Conservation (phyloP, 2,888 invertebrate genomes). For the Troglohyphantes excavatus region DNA sequence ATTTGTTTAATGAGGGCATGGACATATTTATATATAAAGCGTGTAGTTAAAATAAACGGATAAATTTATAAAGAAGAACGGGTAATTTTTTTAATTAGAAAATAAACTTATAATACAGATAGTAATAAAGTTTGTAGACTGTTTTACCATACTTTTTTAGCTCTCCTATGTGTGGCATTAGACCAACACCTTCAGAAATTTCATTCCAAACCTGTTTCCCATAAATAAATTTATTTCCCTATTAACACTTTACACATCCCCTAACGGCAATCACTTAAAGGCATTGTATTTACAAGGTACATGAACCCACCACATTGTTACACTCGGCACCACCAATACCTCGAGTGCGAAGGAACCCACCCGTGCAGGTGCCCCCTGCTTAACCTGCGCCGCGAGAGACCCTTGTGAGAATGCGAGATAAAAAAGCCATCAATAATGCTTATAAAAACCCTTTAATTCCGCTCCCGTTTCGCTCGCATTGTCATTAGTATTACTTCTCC, state of each 20-base stretch:
- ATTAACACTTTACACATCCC: not conserved
- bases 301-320: conserved; percentile 9
- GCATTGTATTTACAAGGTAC: conserved; percentile 4
- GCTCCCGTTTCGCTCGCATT: conserved; percentile 35
- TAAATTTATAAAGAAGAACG: too few species aligned
- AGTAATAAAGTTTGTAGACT: too few species aligned
- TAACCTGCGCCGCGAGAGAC: conserved; percentile 26
- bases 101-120: too few species aligned
- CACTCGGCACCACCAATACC: not conserved
- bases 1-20: too few species aligned
- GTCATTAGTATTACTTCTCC: conserved; percentile 16
- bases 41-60: too few species aligned
- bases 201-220: too few species aligned
- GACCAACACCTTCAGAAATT: too few species aligned
- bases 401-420: conserved; percentile 42
- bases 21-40: too few species aligned
- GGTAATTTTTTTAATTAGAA: too few species aligned
- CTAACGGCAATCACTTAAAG: not conserved
- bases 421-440: conserved; percentile 53
- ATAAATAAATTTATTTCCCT: not conserved
- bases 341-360: not conserved
- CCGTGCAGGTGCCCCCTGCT: conserved; percentile 26
- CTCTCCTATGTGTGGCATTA: too few species aligned
- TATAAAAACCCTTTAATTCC: conserved; percentile 61
- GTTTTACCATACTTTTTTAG: too few species aligned